Evolutionary conservation across 2,888 invertebrate species (phyloP), one percentile per base, ranked within the genome.

Genomic region (Eugnorisma glareosa): DNA sequence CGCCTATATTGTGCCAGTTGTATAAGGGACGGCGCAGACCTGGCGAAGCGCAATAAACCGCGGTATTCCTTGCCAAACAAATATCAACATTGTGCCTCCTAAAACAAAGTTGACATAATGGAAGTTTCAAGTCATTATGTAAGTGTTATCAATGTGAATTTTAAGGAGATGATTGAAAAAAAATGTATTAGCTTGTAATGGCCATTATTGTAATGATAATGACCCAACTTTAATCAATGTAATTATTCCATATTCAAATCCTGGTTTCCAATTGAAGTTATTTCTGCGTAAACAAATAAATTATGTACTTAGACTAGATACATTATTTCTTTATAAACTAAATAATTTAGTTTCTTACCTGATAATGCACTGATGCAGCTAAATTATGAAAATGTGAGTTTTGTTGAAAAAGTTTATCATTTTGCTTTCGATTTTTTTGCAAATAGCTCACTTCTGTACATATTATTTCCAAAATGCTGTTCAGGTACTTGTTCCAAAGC

Each of bases 401-500:
- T n/a, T 91, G 85, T 73, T 91, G 90, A 10, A 84, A 63, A 35
- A 82, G 66, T 75, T 85, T 90, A 48, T 94, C 93, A 75, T 82
- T 92, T 76, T 91, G 92, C 82, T 93, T 94, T 43, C 91, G 90
- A 61, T 79, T 82, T 89, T 93, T 95, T 82, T 95, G 94, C 79
- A 94, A 83, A 79, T 89, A 91, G 57, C 78, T 86, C 2, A 93
- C 91, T 91, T 97, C 97, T 66, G 94, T 84, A 74, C 92, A 94
- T 35, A 95, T 90, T 37, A 97, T 91, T 89, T 96, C 96, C 79
- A 94, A 88, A 37, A 96, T 95, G 79, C 91, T 94, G 67, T 92
- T 89, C 28, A 96, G 74, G 66, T 94, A 92, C 86, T 92, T 94
- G 79, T 93, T 93, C 96, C 97, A 97, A 11, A 87, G 80, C 11